Conservation (phyloP, 2,113 vertebrate species). For the Lichenostomus cassidix region DNA sequence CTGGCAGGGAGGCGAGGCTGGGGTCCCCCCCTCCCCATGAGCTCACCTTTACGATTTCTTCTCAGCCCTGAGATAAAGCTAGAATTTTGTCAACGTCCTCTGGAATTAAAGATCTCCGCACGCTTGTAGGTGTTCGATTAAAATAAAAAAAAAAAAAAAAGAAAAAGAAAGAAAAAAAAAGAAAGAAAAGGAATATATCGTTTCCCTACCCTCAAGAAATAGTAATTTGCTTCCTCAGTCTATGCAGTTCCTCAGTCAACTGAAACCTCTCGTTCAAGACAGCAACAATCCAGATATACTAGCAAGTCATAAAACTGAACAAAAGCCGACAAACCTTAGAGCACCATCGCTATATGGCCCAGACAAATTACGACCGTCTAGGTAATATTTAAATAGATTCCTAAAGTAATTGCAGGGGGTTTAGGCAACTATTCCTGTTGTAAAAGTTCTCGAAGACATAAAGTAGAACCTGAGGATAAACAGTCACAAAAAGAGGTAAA, state of each 20-base stretch:
- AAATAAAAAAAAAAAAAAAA: background rate
- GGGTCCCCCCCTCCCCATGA: background rate
- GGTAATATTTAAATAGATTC: conserved; percentile 93
- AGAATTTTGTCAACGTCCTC: conserved; percentile 36
- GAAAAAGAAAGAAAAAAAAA: too few species aligned
- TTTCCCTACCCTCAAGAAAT: conserved; percentile 69
- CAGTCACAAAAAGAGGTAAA: conserved; percentile 79
- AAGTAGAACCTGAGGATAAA: conserved; percentile 82
- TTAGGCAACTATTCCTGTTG: conserved; percentile 80
- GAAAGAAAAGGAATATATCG: background rate
- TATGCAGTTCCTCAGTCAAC: conserved; percentile 84
- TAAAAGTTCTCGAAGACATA: conserved; percentile 82
- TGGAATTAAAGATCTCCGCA: background rate
- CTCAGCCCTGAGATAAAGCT: conserved; percentile 52
- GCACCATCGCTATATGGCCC: conserved; percentile 84
- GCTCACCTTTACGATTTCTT: conserved; percentile 70
- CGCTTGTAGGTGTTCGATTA: background rate
- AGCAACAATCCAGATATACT: conserved; percentile 95
- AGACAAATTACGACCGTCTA: conserved; percentile 88
- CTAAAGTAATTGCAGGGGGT: conserved; percentile 82
- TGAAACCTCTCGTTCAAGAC: conserved; percentile 90
- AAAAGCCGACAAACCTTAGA: conserved; percentile 95
- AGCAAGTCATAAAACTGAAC: conserved; percentile 99
- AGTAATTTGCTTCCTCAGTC: conserved; percentile 82
- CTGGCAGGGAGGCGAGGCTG: background rate